Base-by-base conservation (phyloP, 2,888 invertebrate genomes). In the Drosophila subquinaria region DNA sequence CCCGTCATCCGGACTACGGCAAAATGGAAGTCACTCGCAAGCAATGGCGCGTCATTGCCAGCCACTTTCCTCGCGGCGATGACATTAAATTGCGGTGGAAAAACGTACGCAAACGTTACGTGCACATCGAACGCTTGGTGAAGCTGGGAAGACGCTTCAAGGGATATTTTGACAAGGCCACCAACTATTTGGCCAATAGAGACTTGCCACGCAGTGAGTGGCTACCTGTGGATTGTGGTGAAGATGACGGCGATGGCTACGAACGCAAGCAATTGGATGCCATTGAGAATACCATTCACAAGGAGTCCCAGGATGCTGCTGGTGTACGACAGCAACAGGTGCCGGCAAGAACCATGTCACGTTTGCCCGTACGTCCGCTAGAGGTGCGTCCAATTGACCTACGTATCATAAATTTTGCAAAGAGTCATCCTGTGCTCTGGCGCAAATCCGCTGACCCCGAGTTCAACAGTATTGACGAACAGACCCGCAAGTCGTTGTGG, bases 141-240 rank as follows among this genome's bases (percentile, higher is more conserved):
- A 84, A 82, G 15, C 82, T 82, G 38, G 91, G 91, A 0, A 92
- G 90, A 50, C 92, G 91, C 11, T 92, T 92, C 20, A 90, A 90
- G 47, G 92, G 91, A 11, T 91, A 91, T 38, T 92, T 90, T 47
- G 92, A 91, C 52, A 92, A 91, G 66, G 90, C 92, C 8, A 92
- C 90, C 36, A 91, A 91, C 50, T 91, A 90, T 60, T 67, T 91
- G 67, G 80, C 85, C 38, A 91, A 91, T 69, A 82, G 91, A 1
- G 89, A 91, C 60, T 74, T 88, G 17, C 73, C 91, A 1, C 72
- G 79, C 36, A 78, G 72, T 40, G 83, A 91, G 9, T 91, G 91
- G 91, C 52, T 76, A 10, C 42, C 66, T 0, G 86, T 91, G 0
- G 92, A 92, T 67, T 90, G 90, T 59, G 91, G 92, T 2, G 90